A percentile compares a stretch with the other conserved stretches of the same genome.
Conservation (phyloP, 1,140 invertebrate species). For the Aphis gossypii region DNA sequence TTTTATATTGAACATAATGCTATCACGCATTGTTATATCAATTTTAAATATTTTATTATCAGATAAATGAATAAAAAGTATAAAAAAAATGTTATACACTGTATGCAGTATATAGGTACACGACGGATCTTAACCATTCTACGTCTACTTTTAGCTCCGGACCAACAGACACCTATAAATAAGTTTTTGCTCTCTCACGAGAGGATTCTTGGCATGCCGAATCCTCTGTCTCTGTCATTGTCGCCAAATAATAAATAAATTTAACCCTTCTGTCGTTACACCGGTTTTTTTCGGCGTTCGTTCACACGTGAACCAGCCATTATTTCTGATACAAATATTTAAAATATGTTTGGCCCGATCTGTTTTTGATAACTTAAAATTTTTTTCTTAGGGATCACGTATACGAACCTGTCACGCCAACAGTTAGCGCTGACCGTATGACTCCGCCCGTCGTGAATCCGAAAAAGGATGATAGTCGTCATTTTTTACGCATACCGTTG, state of each 20-base stretch:
- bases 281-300: neutral
- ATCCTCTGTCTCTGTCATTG: slow-evolving; percentile 28
- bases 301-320: neutral
- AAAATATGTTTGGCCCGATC: neutral
- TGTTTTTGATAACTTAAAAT: neutral
- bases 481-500: slow-evolving; percentile 54
- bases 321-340: neutral
- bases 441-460: slow-evolving; percentile 58
- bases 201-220: slow-evolving; percentile 51
- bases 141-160: slow-evolving; percentile 56
- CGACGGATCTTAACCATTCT: neutral
- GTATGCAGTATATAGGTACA: neutral
- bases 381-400: slow-evolving; percentile 78
- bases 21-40: neutral
- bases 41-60: slow-evolving; percentile 2
- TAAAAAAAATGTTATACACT: neutral
- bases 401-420: slow-evolving; percentile 77
- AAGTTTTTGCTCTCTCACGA: slow-evolving; percentile 49
- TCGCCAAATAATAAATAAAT: slow-evolving; percentile 52
- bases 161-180: slow-evolving; percentile 45
- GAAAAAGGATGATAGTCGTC: slow-evolving; percentile 46
- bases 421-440: slow-evolving; percentile 58
- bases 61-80: neutral
- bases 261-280: slow-evolving; percentile 44
- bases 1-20: neutral